These are phyloP conservation scores for Smithornis capensis DNA, from an alignment of 2,113 vertebrate species.

Conservation along the genomic window DNA sequence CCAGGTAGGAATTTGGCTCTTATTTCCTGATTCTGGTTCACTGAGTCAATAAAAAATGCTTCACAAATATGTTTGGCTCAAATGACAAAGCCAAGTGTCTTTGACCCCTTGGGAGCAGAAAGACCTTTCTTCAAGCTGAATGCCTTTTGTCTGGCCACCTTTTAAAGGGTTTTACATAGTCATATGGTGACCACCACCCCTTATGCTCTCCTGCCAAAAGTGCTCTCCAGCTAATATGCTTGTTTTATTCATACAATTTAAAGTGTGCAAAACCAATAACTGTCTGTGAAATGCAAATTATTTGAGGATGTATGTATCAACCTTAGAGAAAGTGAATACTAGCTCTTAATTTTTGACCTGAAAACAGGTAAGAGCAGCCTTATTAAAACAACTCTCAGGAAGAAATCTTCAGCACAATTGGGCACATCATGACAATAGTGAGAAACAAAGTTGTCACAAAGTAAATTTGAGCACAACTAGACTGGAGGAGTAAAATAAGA, in stretches of 20 bases:
- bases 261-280: background rate
- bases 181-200: background rate
- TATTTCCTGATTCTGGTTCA: background rate
- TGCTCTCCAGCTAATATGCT: background rate
- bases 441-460: background rate
- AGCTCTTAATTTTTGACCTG: background rate
- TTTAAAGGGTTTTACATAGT: background rate
- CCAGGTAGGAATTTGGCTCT: background rate
- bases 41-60: background rate
- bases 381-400: background rate
- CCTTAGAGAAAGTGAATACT: background rate
- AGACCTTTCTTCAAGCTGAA: background rate
- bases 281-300: background rate
- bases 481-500: background rate
- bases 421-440: accelerated
- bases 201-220: background rate
- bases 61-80: background rate
- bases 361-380: background rate
- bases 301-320: background rate
- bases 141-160: background rate
- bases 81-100: background rate
- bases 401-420: background rate
- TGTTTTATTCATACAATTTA: background rate
- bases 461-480: background rate
- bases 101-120: background rate